Evolutionary conservation across 2,113 vertebrate genomes (phyloP), one percentile per base, ranked within the genome.

Genomic region (Nerophis lumbriciformis): DNA sequence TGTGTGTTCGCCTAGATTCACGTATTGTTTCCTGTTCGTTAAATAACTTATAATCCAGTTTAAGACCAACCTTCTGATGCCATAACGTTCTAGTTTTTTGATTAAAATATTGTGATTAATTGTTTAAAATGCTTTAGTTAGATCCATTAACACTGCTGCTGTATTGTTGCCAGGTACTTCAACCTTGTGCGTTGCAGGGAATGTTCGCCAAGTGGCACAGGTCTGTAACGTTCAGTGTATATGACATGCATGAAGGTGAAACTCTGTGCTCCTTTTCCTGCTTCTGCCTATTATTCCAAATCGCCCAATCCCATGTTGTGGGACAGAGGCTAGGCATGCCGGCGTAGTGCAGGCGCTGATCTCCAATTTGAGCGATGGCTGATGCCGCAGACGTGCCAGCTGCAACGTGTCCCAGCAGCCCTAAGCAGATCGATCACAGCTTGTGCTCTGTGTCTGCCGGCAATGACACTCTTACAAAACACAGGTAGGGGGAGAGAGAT

Each of bases 391-490:
- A 71, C 76, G 67, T 65, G 69, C 58, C 62, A 63, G 69, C 72
- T 59, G 80, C 65, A 60, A 65, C 15, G 38, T 67, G 75, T 63
- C 71, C 54, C 37, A 21, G 61, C 59, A 65, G 71, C 81, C 63
- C 68, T 1, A 2, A 76, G 65, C 72, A 80, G 71, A 88, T 90
- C 78, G 49, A 87, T 91, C 76, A 84, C 38, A 10, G 72, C 61
- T 73, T 75, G 76, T 64, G 64, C 70, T 66, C n/a, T 45, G 42
- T 45, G 68, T 72, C 68, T 39, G 45, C 57, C 65, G 78, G 58
- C 69, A 56, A 12, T 66, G 75, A 63, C 77, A 78, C 69, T 82
- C 85, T 87, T 75, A 84, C 78, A 86, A 85, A 42, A 88, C 71
- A 69, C 60, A 19, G 5, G 48, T 81, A 67, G 81, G 66, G 69